Percentiles rank a stretch among this genome's conserved stretches.
These are phyloP conservation scores for Glossophaga mutica DNA, from an alignment of 2,797 vertebrate species.

Conservation along the genomic window DNA sequence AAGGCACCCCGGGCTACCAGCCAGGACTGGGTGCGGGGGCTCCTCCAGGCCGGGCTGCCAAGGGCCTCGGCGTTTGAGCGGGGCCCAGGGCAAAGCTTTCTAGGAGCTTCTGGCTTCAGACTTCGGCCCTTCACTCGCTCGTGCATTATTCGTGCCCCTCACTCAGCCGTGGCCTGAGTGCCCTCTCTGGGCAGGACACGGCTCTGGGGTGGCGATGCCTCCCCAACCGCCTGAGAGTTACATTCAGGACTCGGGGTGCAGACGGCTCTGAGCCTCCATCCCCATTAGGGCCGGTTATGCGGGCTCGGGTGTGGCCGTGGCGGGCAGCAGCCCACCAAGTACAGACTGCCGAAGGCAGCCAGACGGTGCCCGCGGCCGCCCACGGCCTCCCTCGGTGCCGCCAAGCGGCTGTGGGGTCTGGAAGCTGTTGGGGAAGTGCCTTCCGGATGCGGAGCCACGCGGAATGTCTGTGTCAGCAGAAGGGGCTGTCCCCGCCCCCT, in stretches of 20 bases:
- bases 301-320: accelerated
- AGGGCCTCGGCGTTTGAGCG: accelerated
- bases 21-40: neutral
- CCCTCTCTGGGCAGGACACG: accelerated
- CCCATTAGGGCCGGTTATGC: neutral
- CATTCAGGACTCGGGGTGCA: accelerated
- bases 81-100: neutral
- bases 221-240: accelerated
- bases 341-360: too few relatives aligned
- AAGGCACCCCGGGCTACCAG: neutral
- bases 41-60: neutral
- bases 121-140: neutral
- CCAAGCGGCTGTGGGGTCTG: slow-evolving; percentile 51
- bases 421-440: slow-evolving; percentile 24
- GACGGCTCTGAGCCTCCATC: neutral
- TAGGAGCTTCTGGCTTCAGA: neutral
- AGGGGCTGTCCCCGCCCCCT: neutral
- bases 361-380: neutral
- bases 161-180: accelerated
- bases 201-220: accelerated
- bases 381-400: neutral
- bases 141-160: accelerated
- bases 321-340: neutral
- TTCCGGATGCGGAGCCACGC: neutral
- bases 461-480: slow-evolving; percentile 71